A percentile compares a stretch with the other conserved stretches of the same genome.
These are phyloP conservation scores for Pygathrix nemaeus DNA, from an alignment of 2,113 vertebrate species.

Conservation along the genomic window DNA sequence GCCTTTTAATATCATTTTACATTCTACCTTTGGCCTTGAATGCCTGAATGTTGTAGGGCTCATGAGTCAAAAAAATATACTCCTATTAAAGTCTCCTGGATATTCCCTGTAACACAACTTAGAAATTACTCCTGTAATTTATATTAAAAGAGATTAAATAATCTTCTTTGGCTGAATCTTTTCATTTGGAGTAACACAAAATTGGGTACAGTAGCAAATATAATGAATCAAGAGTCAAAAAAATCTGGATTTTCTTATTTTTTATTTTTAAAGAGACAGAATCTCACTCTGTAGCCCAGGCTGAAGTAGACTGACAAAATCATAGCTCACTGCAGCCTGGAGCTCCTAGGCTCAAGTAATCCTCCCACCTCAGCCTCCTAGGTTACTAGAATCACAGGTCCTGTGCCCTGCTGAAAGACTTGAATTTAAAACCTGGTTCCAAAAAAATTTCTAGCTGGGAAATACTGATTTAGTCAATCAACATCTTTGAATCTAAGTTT, in stretches of 20 bases:
- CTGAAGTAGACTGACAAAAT: neutral
- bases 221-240: neutral
- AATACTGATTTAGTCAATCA: neutral
- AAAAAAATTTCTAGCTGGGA: neutral
- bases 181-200: conserved; percentile 20
- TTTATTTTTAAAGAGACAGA: neutral
- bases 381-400: neutral
- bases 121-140: neutral
- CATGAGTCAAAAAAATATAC: neutral
- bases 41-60: neutral
- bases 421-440: conserved; percentile 1
- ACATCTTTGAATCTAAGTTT: neutral
- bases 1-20: neutral
- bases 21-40: neutral
- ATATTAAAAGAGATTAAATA: conserved; percentile 24
- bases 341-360: neutral
- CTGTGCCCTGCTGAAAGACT: neutral
- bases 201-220: neutral
- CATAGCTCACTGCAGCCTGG: neutral
- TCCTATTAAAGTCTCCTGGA: neutral
- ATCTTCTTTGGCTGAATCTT: conserved; percentile 9
- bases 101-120: neutral
- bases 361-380: neutral
- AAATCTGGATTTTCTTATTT: neutral
- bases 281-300: neutral